Percentiles rank a stretch among this genome's conserved stretches.
Conservation (phyloP, 1,140 invertebrate genomes). For the Pollicipes pollicipes region DNA sequence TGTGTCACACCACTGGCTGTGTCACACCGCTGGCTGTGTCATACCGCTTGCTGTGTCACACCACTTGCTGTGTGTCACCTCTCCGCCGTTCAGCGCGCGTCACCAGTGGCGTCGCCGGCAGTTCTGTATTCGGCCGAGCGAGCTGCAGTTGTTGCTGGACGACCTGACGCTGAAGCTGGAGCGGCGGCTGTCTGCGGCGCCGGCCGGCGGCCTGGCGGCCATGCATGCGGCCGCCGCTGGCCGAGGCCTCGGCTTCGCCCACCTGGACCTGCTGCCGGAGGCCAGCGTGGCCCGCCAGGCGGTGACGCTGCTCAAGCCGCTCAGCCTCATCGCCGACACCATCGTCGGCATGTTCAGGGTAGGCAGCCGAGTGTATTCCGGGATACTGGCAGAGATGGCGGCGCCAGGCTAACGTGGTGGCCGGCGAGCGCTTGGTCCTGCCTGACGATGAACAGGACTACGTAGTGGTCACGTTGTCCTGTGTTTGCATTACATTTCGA, state of each 20-base stretch:
- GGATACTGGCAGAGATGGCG: not conserved
- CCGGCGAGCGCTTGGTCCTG: too few species aligned
- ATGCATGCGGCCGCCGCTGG: conserved; percentile 5
- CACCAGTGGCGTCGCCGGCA: too few species aligned
- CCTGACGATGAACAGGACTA: too few species aligned
- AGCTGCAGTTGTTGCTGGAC: conserved; percentile 27
- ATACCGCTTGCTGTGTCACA: too few species aligned
- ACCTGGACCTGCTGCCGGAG: conserved; percentile 23
- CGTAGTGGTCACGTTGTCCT: too few species aligned
- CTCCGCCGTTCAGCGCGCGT: too few species aligned
- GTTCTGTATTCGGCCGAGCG: conserved; percentile 20
- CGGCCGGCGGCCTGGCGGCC: conserved; percentile 7
- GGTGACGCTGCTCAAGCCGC: conserved; percentile 23
- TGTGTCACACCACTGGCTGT: too few species aligned
- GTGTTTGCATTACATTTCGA: too few species aligned
- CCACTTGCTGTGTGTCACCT: too few species aligned
- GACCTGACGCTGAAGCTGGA: conserved; percentile 26
- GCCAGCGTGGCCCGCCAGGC: conserved; percentile 21
- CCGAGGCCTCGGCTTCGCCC: conserved; percentile 20
- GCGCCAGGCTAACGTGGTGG: too few species aligned
- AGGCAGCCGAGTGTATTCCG: too few species aligned
- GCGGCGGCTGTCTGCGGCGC: conserved; percentile 21
- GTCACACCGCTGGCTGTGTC: too few species aligned
- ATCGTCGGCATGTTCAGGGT: conserved; percentile 19
- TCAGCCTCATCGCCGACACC: conserved; percentile 25